phyloP scores from a whole-genome alignment of 2,113 vertebrate species.

The Stercorarius parasiticus region DNA sequence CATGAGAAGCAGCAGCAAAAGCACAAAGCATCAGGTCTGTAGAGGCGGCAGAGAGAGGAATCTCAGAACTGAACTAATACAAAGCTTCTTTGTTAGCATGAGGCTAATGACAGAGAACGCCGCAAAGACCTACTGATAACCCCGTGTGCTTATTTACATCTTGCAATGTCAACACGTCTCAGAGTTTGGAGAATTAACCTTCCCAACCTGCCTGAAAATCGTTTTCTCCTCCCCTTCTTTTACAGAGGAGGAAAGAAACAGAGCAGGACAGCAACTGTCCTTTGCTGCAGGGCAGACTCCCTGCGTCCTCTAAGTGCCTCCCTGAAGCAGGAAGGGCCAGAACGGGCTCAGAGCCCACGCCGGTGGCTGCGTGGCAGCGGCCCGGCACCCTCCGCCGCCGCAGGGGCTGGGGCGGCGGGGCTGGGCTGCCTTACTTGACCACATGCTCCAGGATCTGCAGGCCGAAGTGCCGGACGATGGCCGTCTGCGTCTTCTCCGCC shows the following conservation, averaged over 20 bases:
- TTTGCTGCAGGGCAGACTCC: background rate
- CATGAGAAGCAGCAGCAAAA: background rate
- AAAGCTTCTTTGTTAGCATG: constrained; percentile 13
- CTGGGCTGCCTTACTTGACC: constrained; percentile 87
- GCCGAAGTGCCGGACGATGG: constrained; percentile 94
- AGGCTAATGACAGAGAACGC: background rate
- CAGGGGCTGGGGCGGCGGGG: background rate
- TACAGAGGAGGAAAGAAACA: background rate
- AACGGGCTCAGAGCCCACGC: background rate
- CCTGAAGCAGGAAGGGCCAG: accelerated
- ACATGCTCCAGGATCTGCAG: constrained; percentile 97
- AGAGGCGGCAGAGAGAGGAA: background rate
- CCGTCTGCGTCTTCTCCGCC: constrained; percentile 88
- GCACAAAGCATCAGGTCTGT: constrained; percentile 7
- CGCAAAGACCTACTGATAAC: background rate
- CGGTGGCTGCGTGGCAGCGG: accelerated
- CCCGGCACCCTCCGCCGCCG: no score
- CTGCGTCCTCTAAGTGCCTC: accelerated
- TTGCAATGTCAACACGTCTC: accelerated
- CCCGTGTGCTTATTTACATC: background rate
- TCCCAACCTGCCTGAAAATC: background rate
- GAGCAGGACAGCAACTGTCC: background rate
- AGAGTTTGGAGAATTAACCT: background rate
- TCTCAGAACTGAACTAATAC: background rate
- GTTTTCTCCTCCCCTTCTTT: background rate